These are phyloP conservation scores for Myrmecobius fasciatus DNA, from an alignment of 2,113 vertebrate species.

Conservation along the genomic window DNA sequence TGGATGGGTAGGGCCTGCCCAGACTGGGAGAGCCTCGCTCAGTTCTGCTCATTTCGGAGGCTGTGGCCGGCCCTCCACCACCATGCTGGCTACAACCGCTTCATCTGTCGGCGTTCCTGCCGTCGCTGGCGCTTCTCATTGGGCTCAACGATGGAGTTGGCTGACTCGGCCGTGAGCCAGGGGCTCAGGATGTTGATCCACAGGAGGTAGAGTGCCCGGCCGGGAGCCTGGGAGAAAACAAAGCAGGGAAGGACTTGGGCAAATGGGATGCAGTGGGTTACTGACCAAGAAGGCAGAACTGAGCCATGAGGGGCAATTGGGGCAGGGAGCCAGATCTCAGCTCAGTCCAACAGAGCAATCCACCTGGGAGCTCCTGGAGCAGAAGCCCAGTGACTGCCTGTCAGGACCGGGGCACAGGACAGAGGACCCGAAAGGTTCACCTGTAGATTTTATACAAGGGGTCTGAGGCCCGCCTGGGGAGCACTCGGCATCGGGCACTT, in stretches of 20 bases:
- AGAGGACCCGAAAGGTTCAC: neutral
- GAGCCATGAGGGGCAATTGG: neutral
- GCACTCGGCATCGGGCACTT: neutral
- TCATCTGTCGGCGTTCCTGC: conserved; percentile 97
- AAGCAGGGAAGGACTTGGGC: neutral
- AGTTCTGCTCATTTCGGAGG: conserved; percentile 6
- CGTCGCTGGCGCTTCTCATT: conserved; percentile 97
- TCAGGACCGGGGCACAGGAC: too few relatives aligned
- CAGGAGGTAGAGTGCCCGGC: conserved; percentile 92
- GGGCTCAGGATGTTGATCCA: conserved; percentile 97
- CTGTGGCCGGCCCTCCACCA: neutral
- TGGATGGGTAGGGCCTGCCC: conserved; percentile 32
- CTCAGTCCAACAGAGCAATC: neutral
- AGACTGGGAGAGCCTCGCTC: conserved; percentile 30
- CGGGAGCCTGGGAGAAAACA: conserved; percentile 88
- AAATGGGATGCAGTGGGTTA: neutral
- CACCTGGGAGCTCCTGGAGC: neutral
- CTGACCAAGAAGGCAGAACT: neutral
- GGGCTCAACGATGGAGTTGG: conserved; percentile 87
- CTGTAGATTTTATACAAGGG: neutral
- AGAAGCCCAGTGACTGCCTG: neutral
- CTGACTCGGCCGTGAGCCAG: conserved; percentile 92
- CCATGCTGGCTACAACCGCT: conserved; percentile 87
- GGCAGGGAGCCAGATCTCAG: neutral
- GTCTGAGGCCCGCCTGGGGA: neutral